Evolutionary conservation across 2,888 invertebrate genomes (phyloP), one percentile per base, ranked within the genome.

Genomic region (Mesoligia furuncula): DNA sequence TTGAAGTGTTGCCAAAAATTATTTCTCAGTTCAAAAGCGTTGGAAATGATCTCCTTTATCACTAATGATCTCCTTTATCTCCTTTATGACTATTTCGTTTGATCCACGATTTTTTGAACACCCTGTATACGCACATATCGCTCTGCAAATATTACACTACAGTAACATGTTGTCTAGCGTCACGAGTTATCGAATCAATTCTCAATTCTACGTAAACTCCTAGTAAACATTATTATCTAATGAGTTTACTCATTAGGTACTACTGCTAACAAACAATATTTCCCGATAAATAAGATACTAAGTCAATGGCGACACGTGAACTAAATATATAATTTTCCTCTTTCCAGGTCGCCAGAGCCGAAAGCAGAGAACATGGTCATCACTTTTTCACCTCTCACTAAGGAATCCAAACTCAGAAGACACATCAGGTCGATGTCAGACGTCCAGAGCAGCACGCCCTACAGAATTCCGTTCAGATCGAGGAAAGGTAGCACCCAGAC

Each of bases 361-460:
- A 92, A 92, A 78, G 79, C 91, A 64, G 92, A 93, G 65, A 82
- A 74, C 42, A 91, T 90, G 74, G 81, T 93, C 71, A 88, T 94
- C 79, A 89, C 92, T 24, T 93, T 95, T 85, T 82, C 94, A 62
- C 95, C 95, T 2, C 93, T 96, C 71, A 95, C 96, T 69, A 96
- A 94, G 85, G 95, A 95, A 75, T 95, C 94, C 13, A 96, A 96
- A 85, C 84, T 91, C 64, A 90, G 96, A 85, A 92, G 96, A 77
- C 96, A 96, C 87, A 96, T 96, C 79, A 90, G 96, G 70, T 96
- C 96, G 1, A 96, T 96, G 96, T 96, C 96, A 0, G 96, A 96
- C 78, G 96, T 96, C 15, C 96, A 96, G 72, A 95, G 93, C 92
- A 96, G 96, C 85, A 96, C 96, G 1, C 96, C 96, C 0, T 95